phyloP scores from a whole-genome alignment of 2,888 invertebrate species.

The Drosophila setosimentum region DNA sequence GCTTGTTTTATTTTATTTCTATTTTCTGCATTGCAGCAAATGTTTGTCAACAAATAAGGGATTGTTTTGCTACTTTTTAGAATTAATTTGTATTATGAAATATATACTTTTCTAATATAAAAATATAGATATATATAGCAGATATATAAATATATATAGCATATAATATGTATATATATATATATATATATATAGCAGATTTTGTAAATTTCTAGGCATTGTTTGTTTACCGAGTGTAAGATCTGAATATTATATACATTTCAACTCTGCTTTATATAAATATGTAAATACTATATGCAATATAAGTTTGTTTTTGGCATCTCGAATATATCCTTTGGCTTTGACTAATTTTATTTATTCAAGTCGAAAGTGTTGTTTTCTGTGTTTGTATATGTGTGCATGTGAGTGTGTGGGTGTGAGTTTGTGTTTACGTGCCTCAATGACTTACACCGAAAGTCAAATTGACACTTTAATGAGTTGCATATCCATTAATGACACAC shows the following conservation, averaged over 20 bases:
- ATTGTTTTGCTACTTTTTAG: too few species aligned
- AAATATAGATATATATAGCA: too few species aligned
- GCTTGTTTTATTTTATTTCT: too few species aligned
- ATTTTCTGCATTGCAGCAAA: neutral
- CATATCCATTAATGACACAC: constrained; percentile 68
- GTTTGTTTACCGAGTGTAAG: neutral
- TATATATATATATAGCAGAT: too few species aligned
- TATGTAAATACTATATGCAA: neutral
- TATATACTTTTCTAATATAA: too few species aligned
- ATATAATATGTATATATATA: too few species aligned
- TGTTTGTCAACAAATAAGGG: too few species aligned
- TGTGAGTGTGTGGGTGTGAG: too few species aligned
- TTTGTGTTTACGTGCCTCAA: constrained; percentile 22
- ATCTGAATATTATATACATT: neutral
- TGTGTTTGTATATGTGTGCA: neutral
- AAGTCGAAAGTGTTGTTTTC: constrained; percentile 26
- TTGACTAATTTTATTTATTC: constrained; percentile 55
- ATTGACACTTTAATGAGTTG: constrained; percentile 75
- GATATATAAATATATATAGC: too few species aligned
- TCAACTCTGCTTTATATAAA: neutral
- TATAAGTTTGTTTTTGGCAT: neutral
- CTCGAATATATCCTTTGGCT: neutral
- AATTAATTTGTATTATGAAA: too few species aligned
- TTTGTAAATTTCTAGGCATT: neutral
- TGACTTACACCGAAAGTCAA: constrained; percentile 56